Evolutionary conservation across 2,113 vertebrate genomes (phyloP), one percentile per base, ranked within the genome.

Genomic region (Myotis brandtii): DNA sequence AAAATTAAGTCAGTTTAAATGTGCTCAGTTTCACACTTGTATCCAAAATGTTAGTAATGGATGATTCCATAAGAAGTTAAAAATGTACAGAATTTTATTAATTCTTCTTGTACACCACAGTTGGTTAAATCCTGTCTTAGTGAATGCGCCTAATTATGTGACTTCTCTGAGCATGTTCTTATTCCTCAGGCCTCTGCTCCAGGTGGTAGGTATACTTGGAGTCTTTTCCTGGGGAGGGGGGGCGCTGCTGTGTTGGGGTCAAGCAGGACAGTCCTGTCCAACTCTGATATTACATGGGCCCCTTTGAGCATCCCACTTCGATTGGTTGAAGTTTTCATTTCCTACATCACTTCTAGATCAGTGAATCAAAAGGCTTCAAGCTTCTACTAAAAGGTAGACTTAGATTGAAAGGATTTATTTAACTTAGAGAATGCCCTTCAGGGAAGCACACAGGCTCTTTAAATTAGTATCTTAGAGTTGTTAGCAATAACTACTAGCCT

Each of bases 1-100:
- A 91, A 67, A 73, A 59, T 87, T 81, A 94, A 91, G 52, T 86
- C 4, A 14, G 13, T 89, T 86, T 73, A 92, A 89, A 80, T 18
- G 48, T 48, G n/a, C n/a, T 62, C 32, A 64, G 30, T 95, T 93
- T 94, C 25, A n/a, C 40, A 85, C 37, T 95, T 94, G 0, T n/a
- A 30, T 79, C 40, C 80, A 54, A 91, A 94, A 54, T 73, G 21
- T 80, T 80, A 70, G 75, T 30, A 72, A 50, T 75, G 34, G 48
- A n/a, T 66, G 4, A 50, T 79, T 86, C 54, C 73, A 82, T 86
- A 62, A 56, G 76, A 52, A 48, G 5, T 59, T 89, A 92, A 88
- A 89, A 79, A 89, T n/a, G 14, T 62, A 43, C 30, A 85, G 56
- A 95, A 77, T 75, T 90, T 56, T 75, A 80, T 56, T 73, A 89